Percentiles rank a stretch among this genome's conserved stretches.
phyloP scores from a whole-genome alignment of 2,888 invertebrate genomes.

The Tetragnatha montana region DNA sequence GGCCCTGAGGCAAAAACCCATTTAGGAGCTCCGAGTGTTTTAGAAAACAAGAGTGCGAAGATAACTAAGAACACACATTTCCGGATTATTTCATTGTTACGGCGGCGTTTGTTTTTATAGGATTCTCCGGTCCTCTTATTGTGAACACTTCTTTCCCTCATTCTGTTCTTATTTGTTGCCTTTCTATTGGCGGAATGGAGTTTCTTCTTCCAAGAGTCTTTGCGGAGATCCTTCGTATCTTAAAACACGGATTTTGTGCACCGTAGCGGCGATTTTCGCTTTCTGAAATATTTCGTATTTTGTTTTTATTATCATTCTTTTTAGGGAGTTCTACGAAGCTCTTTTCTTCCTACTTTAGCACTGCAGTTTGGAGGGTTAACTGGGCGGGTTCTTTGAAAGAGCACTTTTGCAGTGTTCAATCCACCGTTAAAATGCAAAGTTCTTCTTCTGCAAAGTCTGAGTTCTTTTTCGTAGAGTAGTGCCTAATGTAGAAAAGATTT shows the following conservation, averaged over 20 bases:
- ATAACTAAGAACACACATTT: constrained; percentile 58
- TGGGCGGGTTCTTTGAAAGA: neutral
- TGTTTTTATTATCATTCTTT: neutral
- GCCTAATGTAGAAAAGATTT: too few species aligned
- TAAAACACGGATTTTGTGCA: neutral
- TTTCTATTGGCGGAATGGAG: neutral
- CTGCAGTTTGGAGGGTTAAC: neutral
- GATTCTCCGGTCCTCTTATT: neutral
- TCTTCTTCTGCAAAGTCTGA: neutral
- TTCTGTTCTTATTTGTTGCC: neutral
- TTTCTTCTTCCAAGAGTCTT: neutral
- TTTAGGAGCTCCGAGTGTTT: constrained; percentile 26
- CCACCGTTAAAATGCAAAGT: neutral
- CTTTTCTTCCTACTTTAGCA: neutral
- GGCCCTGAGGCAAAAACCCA: constrained; percentile 6
- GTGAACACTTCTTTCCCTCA: neutral
- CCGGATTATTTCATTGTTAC: constrained; percentile 59
- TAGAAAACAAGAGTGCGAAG: constrained; percentile 37
- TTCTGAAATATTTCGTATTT: neutral
- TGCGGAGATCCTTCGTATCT: neutral
- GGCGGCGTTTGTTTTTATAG: constrained; percentile 49
- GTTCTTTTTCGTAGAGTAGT: too few species aligned
- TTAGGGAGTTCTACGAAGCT: neutral
- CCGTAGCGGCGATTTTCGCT: neutral
- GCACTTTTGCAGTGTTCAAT: neutral